Conservation (phyloP, 2,888 invertebrate species). For the Eledone cirrhosa region DNA sequence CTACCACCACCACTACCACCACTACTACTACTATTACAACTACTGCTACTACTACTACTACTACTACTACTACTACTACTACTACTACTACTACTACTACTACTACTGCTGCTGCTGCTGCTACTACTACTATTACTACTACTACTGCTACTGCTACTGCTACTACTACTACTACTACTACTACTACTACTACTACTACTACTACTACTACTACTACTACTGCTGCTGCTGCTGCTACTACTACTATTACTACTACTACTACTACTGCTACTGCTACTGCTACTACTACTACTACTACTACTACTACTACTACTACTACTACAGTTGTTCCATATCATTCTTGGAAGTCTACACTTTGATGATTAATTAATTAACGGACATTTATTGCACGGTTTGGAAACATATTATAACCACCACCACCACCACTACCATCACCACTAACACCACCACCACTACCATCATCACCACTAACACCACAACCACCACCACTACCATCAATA, state of each 20-base stretch:
- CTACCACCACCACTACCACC: not conserved
- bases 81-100: conserved; percentile 32
- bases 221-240: conserved; percentile 34
- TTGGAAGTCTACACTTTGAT: no score
- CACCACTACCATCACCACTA: no score
- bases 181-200: conserved; percentile 31
- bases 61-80: conserved; percentile 32
- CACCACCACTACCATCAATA: no score
- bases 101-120: conserved; percentile 34
- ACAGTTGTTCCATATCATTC: no score
- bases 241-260: conserved; percentile 31
- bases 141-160: conserved; percentile 15
- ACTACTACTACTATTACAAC: no score
- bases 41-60: no score
- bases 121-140: conserved; percentile 33
- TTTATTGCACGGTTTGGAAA: no score
- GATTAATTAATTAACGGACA: no score
- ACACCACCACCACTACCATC: no score
- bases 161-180: conserved; percentile 28
- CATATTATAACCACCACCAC: no score
- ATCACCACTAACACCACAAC: no score
- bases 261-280: conserved; percentile 5
- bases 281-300: not conserved
- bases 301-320: not conserved
- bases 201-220: conserved; percentile 33